Conservation (phyloP, 1,140 invertebrate genomes). For the Bombus ignitus region DNA sequence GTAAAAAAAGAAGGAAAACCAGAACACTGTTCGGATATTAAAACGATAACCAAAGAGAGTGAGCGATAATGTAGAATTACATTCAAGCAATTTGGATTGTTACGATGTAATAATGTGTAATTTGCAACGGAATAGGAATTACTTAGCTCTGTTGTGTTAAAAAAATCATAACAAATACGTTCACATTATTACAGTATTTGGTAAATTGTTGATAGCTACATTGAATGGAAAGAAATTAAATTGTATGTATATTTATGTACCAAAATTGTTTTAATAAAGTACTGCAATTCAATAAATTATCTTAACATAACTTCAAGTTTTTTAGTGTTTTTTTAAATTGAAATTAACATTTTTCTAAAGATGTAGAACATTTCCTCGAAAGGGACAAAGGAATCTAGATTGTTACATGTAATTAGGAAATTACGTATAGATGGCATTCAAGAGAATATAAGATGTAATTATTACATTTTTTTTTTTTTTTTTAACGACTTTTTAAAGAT, state of each 20-base stretch:
- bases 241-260: constrained; percentile 81
- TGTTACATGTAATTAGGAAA: no score
- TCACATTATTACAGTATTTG: constrained; percentile 50
- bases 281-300: constrained; percentile 74
- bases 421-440: no score
- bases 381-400: no score
- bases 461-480: no score
- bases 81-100: constrained; percentile 40
- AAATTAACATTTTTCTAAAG: neutral
- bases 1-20: neutral
- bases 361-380: neutral
- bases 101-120: constrained; percentile 47
- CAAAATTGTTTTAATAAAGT: constrained; percentile 80
- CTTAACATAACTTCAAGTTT: constrained; percentile 31
- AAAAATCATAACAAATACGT: constrained; percentile 45
- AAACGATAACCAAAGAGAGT: constrained; percentile 46
- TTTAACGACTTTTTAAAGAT: no score
- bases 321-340: neutral
- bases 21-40: neutral
- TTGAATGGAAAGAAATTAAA: constrained; percentile 67
- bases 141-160: constrained; percentile 14
- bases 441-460: no score
- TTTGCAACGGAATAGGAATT: neutral
- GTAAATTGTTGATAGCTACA: constrained; percentile 68
- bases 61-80: constrained; percentile 24